Conservation (phyloP, 2,888 invertebrate genomes). For the Brachyptera risi region DNA sequence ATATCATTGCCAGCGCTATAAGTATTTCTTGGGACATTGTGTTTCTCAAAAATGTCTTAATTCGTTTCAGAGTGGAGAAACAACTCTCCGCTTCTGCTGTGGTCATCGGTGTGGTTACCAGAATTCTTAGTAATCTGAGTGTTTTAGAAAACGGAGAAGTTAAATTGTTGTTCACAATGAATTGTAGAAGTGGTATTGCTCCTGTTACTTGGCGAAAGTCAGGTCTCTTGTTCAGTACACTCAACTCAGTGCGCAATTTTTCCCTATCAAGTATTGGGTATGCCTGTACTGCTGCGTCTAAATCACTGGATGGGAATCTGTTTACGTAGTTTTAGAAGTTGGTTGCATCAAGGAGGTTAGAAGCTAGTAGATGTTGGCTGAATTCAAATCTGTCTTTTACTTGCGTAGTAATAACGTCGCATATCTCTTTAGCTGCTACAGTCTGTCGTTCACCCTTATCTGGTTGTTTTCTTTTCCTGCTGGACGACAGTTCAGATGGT, state of each 20-base stretch:
- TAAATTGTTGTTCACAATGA: conserved; percentile 35
- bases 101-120: conserved; percentile 38
- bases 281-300: not conserved
- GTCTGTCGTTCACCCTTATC: not conserved
- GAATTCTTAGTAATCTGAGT: conserved; percentile 36
- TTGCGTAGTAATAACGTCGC: conserved; percentile 36
- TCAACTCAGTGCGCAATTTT: conserved; percentile 36
- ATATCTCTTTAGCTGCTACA: conserved; percentile 35
- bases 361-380: conserved; percentile 36
- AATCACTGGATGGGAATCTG: not conserved
- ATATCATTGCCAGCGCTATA: conserved; percentile 36
- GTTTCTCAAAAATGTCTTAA: not conserved
- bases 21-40: conserved; percentile 27
- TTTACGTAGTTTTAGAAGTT: conserved; percentile 5
- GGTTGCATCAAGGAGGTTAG: conserved; percentile 34
- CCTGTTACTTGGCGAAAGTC: conserved; percentile 34
- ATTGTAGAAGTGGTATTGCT: conserved; percentile 27
- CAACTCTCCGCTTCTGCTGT: conserved; percentile 36
- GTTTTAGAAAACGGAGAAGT: conserved; percentile 34
- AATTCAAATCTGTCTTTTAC: conserved; percentile 36
- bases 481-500: not conserved
- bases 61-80: conserved; percentile 31
- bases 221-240: conserved; percentile 35
- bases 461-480: not conserved
- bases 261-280: conserved; percentile 35